These are phyloP conservation scores for Argyra leucocephala DNA, from an alignment of 2,888 invertebrate species.

Conservation along the genomic window DNA sequence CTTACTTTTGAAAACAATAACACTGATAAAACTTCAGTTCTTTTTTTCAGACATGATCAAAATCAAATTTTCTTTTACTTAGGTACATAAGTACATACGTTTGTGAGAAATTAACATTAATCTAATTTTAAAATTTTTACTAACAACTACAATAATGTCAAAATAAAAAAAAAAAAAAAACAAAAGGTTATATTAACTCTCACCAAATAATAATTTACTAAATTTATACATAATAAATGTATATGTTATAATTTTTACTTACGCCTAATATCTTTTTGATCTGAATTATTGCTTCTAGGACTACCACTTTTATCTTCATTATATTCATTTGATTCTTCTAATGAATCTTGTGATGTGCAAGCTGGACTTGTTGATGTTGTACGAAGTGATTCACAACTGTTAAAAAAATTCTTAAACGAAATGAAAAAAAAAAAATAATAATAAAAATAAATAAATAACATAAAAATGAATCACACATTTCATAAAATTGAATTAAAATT, in stretches of 20 bases:
- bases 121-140: no score
- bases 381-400: slow-evolving; percentile 44
- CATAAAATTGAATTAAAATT: slow-evolving; percentile 5
- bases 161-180: no score
- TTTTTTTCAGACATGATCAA: no score
- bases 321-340: slow-evolving; percentile 51
- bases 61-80: no score
- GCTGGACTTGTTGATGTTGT: slow-evolving; percentile 54
- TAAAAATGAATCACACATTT: background rate
- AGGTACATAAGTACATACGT: no score
- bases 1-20: no score
- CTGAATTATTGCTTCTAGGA: slow-evolving; percentile 44
- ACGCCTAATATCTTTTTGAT: slow-evolving; percentile 51
- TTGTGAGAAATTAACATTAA: no score
- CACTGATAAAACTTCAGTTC: no score
- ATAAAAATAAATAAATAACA: slow-evolving; percentile 7
- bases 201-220: no score
- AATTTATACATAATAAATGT: no score
- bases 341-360: slow-evolving; percentile 51
- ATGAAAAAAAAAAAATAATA: slow-evolving; percentile 11
- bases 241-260: slow-evolving; percentile 38
- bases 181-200: no score
- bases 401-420: slow-evolving; percentile 39
- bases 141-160: no score
- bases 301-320: slow-evolving; percentile 49